A percentile compares a stretch with the other conserved stretches of the same genome.
These are phyloP conservation scores for Pectinophora gossypiella DNA, from an alignment of 1,140 invertebrate genomes.

Conservation along the genomic window DNA sequence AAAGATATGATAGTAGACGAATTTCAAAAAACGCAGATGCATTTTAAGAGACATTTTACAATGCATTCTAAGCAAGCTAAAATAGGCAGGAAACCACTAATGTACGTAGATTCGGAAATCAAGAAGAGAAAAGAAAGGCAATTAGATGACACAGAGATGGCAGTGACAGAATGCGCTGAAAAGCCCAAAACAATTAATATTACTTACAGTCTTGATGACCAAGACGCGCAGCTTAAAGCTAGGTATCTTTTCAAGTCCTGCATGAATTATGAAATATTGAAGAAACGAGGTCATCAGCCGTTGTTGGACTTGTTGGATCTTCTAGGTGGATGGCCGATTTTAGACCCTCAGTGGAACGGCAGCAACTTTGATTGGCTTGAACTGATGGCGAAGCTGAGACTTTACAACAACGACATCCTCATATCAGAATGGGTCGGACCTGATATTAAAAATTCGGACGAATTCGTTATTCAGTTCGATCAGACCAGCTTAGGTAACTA, in stretches of 20 bases:
- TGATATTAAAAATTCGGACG: conserved; percentile 91
- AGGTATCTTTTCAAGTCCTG: conserved; percentile 90
- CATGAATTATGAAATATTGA: conserved; percentile 85
- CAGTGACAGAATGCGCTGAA: neutral
- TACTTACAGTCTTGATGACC: neutral
- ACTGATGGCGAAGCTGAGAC: conserved; percentile 83
- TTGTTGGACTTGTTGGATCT: conserved; percentile 82
- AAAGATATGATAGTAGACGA: neutral
- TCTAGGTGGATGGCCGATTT: conserved; percentile 91
- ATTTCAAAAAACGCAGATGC: neutral
- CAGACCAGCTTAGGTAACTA: conserved; percentile 86
- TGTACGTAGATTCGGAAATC: conserved; percentile 10
- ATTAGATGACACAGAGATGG: no score
- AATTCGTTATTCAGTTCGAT: conserved; percentile 92
- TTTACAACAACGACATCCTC: conserved; percentile 90
- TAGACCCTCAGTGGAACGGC: conserved; percentile 79
- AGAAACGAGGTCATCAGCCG: conserved; percentile 82
- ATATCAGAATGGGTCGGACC: conserved; percentile 91
- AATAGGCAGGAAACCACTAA: conserved; percentile 21
- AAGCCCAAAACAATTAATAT: neutral
- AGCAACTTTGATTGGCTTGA: conserved; percentile 84
- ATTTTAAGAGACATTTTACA: no score
- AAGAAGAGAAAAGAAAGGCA: neutral
- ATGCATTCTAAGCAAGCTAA: conserved; percentile 9
- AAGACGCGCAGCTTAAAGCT: conserved; percentile 82